Evolutionary conservation across 1,140 invertebrate genomes (phyloP).

Genomic region (Megathymus violae): DNA sequence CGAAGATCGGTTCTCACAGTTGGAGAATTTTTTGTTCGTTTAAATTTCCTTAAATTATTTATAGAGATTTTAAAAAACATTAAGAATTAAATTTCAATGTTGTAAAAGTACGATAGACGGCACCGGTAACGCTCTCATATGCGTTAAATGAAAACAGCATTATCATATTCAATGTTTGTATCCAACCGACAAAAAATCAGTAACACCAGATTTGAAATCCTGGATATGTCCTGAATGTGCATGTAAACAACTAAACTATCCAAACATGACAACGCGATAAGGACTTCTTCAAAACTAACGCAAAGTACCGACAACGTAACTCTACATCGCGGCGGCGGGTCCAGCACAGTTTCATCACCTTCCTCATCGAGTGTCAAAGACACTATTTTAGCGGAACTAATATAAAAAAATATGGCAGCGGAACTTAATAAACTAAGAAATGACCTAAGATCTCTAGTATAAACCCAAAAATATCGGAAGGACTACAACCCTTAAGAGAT

Average conservation of each 20-base stretch:
- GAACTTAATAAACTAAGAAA: slow-evolving; percentile 1
- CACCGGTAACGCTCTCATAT: background rate
- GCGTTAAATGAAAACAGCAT: slow-evolving; percentile 1
- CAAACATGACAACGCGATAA: background rate
- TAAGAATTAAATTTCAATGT: slow-evolving; percentile 7
- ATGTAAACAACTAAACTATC: background rate
- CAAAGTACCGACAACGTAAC: background rate
- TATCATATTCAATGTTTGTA: slow-evolving; percentile 9
- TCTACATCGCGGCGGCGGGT: background rate
- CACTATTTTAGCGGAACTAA: background rate
- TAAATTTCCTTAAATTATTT: background rate
- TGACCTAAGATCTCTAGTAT: background rate
- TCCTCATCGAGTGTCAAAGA: background rate
- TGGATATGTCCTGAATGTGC: background rate
- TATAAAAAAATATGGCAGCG: background rate
- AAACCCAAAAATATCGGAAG: background rate
- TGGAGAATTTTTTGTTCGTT: background rate
- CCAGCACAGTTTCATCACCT: background rate
- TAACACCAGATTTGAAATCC: background rate
- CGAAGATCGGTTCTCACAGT: no score
- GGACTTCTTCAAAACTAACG: background rate
- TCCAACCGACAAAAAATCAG: slow-evolving; percentile 4
- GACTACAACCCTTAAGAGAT: slow-evolving; percentile 6
- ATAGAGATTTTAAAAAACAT: no score
- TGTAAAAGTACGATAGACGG: background rate